A percentile compares a stretch with the other conserved stretches of the same genome.
These are phyloP conservation scores for Hybognathus amarus DNA, from an alignment of 2,797 vertebrate genomes.

Conservation along the genomic window DNA sequence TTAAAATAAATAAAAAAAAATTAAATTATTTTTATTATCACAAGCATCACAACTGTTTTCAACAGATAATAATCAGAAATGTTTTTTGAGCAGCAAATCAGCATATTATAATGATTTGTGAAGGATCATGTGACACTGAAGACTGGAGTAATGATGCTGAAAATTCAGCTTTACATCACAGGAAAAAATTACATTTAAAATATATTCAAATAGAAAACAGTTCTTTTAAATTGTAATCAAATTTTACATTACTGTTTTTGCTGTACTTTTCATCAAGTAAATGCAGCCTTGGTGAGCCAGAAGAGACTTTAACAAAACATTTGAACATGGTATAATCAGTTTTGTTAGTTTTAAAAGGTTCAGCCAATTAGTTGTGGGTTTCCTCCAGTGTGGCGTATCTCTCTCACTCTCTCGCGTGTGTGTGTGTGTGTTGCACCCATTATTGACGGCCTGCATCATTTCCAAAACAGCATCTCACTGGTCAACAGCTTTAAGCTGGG, in stretches of 20 bases:
- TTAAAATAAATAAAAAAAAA: too few species aligned
- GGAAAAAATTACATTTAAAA: not conserved
- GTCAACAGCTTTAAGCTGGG: constrained; percentile 5
- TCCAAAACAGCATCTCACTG: not conserved
- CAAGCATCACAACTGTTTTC: too few species aligned
- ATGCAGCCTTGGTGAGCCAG: not conserved
- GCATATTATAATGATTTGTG: too few species aligned
- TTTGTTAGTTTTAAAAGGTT: not conserved
- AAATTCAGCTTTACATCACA: not conserved
- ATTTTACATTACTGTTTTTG: not conserved
- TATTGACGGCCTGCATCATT: constrained; percentile 5
- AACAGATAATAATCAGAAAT: not conserved
- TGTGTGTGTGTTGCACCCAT: not conserved
- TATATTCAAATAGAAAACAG: not conserved
- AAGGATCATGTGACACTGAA: not conserved
- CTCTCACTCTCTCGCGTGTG: not conserved
- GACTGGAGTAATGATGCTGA: not conserved
- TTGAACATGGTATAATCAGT: not conserved
- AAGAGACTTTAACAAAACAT: not conserved
- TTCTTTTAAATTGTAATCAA: not conserved
- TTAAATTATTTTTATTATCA: too few species aligned
- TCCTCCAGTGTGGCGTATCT: not conserved
- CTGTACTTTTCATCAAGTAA: not conserved
- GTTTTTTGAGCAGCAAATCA: not conserved
- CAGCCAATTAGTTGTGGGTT: not conserved